Conservation (phyloP, 2,888 invertebrate species). For the Leptothorax acervorum region DNA sequence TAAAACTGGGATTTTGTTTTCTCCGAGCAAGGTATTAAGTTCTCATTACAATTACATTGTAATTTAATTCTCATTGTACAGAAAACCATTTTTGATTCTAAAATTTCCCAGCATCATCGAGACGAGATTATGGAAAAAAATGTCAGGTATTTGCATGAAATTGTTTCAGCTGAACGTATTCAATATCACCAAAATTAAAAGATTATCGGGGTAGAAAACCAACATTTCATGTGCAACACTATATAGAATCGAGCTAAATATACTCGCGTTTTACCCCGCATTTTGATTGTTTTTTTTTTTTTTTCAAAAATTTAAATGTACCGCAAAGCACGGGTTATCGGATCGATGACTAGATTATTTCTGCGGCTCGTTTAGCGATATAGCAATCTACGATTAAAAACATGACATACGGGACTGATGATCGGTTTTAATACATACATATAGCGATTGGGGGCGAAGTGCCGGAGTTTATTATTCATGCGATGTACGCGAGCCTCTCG, state of each 20-base stretch:
- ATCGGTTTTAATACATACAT: background rate
- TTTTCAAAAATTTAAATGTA: slow-evolving; percentile 27
- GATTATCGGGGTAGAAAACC: background rate
- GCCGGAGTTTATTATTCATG: slow-evolving; percentile 30
- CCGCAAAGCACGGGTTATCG: background rate
- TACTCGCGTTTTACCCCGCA: background rate
- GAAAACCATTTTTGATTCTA: background rate
- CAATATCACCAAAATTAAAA: slow-evolving; percentile 5
- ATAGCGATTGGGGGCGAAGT: background rate
- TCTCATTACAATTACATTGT: background rate
- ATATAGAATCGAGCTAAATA: background rate
- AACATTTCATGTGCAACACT: slow-evolving; percentile 1
- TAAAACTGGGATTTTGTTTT: background rate
- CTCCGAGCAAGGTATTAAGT: background rate
- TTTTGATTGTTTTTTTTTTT: slow-evolving; percentile 26
- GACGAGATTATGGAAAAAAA: background rate
- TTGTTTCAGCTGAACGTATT: slow-evolving; percentile 23
- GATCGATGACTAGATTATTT: slow-evolving; percentile 10
- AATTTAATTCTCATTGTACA: background rate
- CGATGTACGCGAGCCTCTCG: background rate
- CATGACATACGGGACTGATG: background rate
- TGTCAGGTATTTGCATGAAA: background rate
- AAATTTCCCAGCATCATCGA: slow-evolving; percentile 11
- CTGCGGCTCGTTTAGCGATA: background rate
- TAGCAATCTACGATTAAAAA: background rate